Conservation (phyloP, 1,140 invertebrate species). For the Physella acuta region DNA sequence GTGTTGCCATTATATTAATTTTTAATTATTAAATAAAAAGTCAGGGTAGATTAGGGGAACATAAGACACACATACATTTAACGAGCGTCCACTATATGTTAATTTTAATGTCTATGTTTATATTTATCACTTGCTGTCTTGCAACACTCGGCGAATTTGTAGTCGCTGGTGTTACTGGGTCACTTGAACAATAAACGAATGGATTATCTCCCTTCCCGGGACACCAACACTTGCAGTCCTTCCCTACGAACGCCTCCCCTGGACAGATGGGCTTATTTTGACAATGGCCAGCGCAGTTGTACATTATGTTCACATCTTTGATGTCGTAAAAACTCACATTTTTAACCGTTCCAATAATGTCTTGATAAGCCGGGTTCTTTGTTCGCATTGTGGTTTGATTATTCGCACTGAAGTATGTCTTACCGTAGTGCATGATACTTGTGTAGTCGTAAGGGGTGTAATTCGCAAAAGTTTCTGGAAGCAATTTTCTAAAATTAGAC, state of each 20-base stretch:
- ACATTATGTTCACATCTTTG: conserved; percentile 41
- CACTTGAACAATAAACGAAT: too few relatives aligned
- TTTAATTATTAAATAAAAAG: too few relatives aligned
- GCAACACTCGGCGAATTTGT: too few relatives aligned
- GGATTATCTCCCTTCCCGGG: conserved; percentile 23
- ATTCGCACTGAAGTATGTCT: conserved; percentile 25
- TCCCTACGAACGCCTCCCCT: conserved; percentile 33
- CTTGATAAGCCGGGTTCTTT: conserved; percentile 31
- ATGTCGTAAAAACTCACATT: conserved; percentile 44
- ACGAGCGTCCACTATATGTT: too few relatives aligned
- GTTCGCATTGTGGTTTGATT: conserved; percentile 35
- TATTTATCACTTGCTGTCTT: too few relatives aligned
- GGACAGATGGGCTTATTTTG: conserved; percentile 9
- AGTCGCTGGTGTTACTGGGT: too few relatives aligned
- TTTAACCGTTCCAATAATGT: conserved; percentile 36
- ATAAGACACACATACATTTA: too few relatives aligned
- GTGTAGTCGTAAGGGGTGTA: conserved; percentile 87
- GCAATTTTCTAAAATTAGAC: conserved; percentile 96
- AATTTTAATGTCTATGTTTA: too few relatives aligned
- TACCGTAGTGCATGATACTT: conserved; percentile 90
- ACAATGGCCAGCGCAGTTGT: conserved; percentile 27
- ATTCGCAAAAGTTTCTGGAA: conserved; percentile 85
- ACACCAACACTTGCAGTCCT: conserved; percentile 37
- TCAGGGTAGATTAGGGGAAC: too few relatives aligned
- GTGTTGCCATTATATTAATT: too few relatives aligned